Evolutionary conservation across 2,888 invertebrate species (phyloP).

Genomic region (Prosapia bicincta): DNA sequence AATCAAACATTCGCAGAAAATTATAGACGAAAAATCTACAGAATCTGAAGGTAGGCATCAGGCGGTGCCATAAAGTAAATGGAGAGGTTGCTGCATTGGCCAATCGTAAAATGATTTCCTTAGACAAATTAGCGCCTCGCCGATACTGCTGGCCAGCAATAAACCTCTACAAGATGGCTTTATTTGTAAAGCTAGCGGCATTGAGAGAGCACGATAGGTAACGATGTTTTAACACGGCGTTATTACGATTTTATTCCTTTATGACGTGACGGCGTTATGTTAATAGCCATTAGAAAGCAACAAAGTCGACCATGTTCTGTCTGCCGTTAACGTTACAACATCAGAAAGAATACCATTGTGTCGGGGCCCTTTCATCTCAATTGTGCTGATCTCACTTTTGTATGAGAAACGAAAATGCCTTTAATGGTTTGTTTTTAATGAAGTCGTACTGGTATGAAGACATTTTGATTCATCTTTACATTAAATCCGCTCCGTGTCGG

Average conservation of each 20-base stretch:
- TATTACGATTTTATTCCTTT: background rate
- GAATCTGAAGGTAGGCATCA: too few relatives aligned
- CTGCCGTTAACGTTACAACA: background rate
- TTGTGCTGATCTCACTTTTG: background rate
- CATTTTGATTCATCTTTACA: slow-evolving; percentile 8
- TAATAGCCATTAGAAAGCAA: background rate
- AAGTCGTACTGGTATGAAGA: slow-evolving; percentile 14
- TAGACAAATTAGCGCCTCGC: background rate
- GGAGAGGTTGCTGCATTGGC: background rate
- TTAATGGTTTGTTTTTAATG: slow-evolving; percentile 19
- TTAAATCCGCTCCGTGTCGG: background rate
- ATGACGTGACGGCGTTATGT: background rate
- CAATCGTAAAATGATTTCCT: background rate
- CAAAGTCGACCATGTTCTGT: background rate
- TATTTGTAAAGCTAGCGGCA: background rate
- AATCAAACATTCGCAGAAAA: too few relatives aligned
- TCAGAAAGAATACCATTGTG: background rate
- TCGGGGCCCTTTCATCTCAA: background rate
- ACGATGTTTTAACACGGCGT: background rate
- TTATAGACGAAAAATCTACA: too few relatives aligned
- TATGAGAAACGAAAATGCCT: background rate
- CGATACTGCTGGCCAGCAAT: background rate
- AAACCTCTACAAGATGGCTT: background rate
- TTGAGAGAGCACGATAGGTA: background rate
- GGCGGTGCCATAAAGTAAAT: background rate